Evolutionary conservation across 92 coral and sea anemone species (phyloP), one percentile per base, ranked within the genome.

Genomic region (Phenganax marumi): DNA sequence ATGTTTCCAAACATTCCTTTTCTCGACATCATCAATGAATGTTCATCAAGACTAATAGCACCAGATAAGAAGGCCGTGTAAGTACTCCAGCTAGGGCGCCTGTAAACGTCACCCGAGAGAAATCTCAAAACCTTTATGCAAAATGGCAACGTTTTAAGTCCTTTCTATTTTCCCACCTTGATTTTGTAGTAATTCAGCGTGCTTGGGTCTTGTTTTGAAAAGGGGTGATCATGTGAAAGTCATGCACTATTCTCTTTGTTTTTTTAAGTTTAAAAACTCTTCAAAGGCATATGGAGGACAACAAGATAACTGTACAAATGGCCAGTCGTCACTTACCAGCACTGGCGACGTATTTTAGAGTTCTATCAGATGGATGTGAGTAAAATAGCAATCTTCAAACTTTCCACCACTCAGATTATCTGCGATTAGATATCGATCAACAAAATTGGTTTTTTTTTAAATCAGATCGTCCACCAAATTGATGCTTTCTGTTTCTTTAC

Each of bases 11-110:
- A 95, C 79, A 86, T 95, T 10, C 77, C 81, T 74, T 95, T 95
- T 80, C 90, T 95, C 64, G 98, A 92, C 26, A 85, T 95, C 70
- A 74, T 95, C 63, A 87, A 78, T 58, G 98, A 95, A 80, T 95
- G 93, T 77, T 86, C 97, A 11, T 88, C 83, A 43, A 90, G 92
- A 53, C 80, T 95, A 53, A 95, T 95, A 26, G 88, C 88, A 12
- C 98, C 89, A 62, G 98, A 95, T 83, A 95, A 84, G 84, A 88
- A 85, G 64, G 97, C 92, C 72, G 96, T 95, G 98, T 95, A 77
- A 92, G 98, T 90, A 85, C 8, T 22, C n/a, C 62, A 7, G 62
- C 3, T 33, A 33, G 43, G 43, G 5, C 43, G 43, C 43, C 43
- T 33, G 5, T 33, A 1, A 33, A 33, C 5, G 43, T 33, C 43